Evolutionary conservation across 2,113 vertebrate species (phyloP).

Genomic region (Lepus europaeus): DNA sequence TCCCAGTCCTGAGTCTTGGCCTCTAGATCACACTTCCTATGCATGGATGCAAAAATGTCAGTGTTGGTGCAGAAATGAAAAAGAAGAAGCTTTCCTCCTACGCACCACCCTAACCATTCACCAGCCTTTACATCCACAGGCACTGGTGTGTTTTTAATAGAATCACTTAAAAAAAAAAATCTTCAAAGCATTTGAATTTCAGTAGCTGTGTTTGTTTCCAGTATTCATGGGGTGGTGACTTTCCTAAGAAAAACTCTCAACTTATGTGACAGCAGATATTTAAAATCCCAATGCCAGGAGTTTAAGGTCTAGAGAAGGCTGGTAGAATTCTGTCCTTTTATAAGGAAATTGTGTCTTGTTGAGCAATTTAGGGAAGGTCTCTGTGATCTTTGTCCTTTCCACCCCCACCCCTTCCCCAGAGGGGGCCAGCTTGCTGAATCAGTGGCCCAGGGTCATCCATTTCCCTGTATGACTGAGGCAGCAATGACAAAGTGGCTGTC

Average conservation of each 20-base stretch:
- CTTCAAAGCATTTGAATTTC: constrained; percentile 22
- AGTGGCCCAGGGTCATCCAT: background rate
- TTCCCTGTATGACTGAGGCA: background rate
- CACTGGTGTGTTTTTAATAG: background rate
- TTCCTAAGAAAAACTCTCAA: background rate
- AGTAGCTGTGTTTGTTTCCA: background rate
- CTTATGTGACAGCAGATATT: background rate
- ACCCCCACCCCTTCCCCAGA: background rate
- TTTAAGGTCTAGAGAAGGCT: background rate
- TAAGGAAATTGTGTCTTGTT: constrained; percentile 59
- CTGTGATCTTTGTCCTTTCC: constrained; percentile 33
- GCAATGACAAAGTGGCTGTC: background rate
- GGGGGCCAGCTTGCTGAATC: constrained; percentile 68
- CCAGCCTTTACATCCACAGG: background rate
- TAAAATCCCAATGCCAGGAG: background rate
- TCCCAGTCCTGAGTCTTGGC: background rate
- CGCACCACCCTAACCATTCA: background rate
- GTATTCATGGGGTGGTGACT: background rate
- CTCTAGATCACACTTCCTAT: constrained; percentile 26
- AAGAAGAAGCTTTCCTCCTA: constrained; percentile 59
- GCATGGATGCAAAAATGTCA: constrained; percentile 38
- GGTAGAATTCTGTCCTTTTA: background rate
- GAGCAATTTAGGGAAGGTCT: constrained; percentile 60
- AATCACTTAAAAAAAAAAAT: background rate
- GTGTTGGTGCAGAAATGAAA: constrained; percentile 29